phyloP scores from a whole-genome alignment of 2,113 vertebrate genomes.

The Gavia stellata region DNA sequence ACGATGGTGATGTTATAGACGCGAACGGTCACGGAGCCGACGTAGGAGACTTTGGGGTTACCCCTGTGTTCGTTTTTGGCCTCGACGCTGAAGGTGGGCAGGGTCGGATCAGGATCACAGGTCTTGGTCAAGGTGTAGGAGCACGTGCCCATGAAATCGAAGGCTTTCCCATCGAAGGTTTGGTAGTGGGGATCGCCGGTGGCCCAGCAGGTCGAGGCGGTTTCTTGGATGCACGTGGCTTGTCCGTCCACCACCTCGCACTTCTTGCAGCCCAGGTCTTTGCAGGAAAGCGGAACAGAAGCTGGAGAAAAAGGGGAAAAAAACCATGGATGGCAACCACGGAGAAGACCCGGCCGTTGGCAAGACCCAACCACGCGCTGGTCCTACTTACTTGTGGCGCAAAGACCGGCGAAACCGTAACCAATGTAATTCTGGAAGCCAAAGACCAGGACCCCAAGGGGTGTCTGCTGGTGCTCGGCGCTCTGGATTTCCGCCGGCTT shows the following conservation, averaged over 20 bases:
- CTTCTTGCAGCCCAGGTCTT: neutral
- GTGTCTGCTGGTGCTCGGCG: neutral
- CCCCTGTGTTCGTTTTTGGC: neutral
- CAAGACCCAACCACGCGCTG: no score
- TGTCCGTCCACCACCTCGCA: neutral
- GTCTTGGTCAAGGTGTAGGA: conserved; percentile 21
- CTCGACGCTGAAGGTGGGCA: neutral
- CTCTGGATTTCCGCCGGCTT: accelerated
- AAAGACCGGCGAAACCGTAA: conserved; percentile 63
- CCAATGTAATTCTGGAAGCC: conserved; percentile 38
- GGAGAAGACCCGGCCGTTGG: neutral
- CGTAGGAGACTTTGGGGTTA: neutral
- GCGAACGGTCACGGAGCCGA: neutral
- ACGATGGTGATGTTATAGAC: accelerated
- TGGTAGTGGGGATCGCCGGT: neutral
- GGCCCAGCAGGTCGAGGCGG: neutral
- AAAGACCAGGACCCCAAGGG: conserved; percentile 65
- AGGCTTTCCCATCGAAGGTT: conserved; percentile 29
- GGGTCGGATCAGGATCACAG: neutral
- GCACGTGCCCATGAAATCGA: conserved; percentile 12
- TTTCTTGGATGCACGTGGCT: neutral
- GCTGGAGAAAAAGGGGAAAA: neutral
- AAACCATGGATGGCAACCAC: neutral
- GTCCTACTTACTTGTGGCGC: neutral
- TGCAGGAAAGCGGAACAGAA: accelerated